These are phyloP conservation scores for Lasiurus borealis DNA, from an alignment of 2,113 vertebrate genomes.

Conservation along the genomic window DNA sequence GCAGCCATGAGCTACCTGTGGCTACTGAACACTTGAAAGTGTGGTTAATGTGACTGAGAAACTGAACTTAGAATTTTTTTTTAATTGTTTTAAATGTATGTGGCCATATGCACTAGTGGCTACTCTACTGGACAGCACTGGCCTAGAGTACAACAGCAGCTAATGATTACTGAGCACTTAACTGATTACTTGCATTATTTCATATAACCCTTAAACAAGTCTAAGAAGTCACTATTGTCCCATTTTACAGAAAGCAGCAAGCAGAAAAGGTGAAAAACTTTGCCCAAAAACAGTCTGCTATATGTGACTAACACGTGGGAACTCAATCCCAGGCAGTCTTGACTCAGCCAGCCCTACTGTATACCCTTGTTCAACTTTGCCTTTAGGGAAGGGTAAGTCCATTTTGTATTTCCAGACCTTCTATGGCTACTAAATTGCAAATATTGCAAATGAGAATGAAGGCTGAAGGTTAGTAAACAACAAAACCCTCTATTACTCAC, in stretches of 20 bases:
- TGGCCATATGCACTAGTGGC: fast-evolving
- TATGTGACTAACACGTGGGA: background rate
- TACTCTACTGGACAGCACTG: fast-evolving
- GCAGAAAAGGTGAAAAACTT: background rate
- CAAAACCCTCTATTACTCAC: slow-evolving; percentile 81
- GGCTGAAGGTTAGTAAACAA: background rate
- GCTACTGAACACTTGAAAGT: too few species aligned
- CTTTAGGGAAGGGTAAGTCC: background rate
- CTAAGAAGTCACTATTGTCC: background rate
- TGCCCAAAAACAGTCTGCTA: background rate
- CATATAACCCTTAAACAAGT: too few species aligned
- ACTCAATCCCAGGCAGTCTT: background rate
- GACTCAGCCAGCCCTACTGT: background rate
- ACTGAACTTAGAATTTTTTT: background rate
- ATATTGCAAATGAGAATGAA: background rate
- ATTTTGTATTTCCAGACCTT: background rate
- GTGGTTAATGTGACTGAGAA: background rate
- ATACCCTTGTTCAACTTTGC: too few species aligned
- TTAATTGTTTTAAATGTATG: background rate
- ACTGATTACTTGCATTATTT: fast-evolving
- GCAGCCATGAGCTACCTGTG: background rate
- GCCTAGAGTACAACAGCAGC: background rate
- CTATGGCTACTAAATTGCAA: background rate
- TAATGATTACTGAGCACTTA: too few species aligned
- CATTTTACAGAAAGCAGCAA: background rate